These are phyloP conservation scores for Drosophila robusta DNA, from an alignment of 2,888 invertebrate genomes.

Conservation along the genomic window DNA sequence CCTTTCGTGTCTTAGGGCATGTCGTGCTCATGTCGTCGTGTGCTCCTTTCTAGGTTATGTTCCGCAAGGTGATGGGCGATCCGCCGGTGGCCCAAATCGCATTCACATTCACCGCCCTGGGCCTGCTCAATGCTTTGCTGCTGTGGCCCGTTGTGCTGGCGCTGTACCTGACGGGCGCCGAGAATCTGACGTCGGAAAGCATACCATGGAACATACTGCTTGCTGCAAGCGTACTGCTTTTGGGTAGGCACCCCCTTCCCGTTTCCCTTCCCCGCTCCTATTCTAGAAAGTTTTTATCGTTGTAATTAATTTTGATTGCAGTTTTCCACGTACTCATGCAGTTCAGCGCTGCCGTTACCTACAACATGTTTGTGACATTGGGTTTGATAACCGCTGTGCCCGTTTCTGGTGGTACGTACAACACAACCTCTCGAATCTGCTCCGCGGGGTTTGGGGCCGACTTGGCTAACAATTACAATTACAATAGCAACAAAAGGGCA, in stretches of 20 bases:
- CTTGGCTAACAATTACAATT: conserved; percentile 5
- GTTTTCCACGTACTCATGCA: conserved; percentile 97
- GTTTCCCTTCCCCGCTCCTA: not conserved
- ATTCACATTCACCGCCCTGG: conserved; percentile 96
- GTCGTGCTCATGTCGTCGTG: conserved; percentile 49
- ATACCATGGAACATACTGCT: conserved; percentile 95
- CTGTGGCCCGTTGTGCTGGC: conserved; percentile 96
- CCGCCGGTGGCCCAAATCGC: conserved; percentile 96
- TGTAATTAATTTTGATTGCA: conserved; percentile 85
- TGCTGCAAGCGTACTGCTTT: conserved; percentile 91
- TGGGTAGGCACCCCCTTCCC: conserved; percentile 86
- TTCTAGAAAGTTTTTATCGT: conserved; percentile 49
- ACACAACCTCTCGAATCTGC: conserved; percentile 20
- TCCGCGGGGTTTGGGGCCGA: not conserved
- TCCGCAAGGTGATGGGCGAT: conserved; percentile 97
- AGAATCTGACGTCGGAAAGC: conserved; percentile 92
- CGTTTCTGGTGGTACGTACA: conserved; percentile 93
- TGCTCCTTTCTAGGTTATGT: conserved; percentile 90
- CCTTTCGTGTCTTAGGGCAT: conserved; percentile 45
- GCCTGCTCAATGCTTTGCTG: conserved; percentile 93
- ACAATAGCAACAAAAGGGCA: conserved; percentile 7
- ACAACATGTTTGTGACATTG: conserved; percentile 97
- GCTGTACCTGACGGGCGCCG: conserved; percentile 94
- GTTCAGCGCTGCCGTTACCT: conserved; percentile 96
- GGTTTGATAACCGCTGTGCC: conserved; percentile 97